Evolutionary conservation across 2,113 vertebrate species (phyloP).

Genomic region (Falco punctatus): DNA sequence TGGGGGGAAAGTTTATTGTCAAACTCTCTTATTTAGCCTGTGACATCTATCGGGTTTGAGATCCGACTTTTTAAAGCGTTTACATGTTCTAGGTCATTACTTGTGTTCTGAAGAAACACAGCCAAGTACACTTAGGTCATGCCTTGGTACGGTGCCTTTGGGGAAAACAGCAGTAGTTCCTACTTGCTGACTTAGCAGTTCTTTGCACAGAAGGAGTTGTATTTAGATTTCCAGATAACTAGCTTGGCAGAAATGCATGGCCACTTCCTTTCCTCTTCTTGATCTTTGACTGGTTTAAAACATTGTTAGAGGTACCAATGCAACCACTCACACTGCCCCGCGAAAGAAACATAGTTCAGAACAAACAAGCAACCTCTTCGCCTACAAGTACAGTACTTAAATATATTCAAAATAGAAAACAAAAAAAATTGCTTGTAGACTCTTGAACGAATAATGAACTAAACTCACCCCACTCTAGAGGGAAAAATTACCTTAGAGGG

Average conservation of each 20-base stretch:
- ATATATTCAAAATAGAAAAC: neutral
- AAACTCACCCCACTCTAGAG: neutral
- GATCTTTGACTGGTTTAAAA: neutral
- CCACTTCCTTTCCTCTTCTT: neutral
- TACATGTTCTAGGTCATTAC: neutral
- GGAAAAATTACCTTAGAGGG: neutral
- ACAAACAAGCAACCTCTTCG: neutral
- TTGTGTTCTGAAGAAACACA: neutral
- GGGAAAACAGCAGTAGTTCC: neutral
- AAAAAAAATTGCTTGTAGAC: neutral
- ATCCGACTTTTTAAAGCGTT: neutral
- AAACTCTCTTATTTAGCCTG: neutral
- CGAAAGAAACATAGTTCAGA: neutral
- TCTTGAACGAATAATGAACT: neutral
- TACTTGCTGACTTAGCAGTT: neutral
- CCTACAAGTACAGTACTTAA: neutral
- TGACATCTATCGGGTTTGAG: neutral
- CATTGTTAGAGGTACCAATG: neutral
- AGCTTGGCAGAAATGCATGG: neutral
- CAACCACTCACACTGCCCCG: neutral
- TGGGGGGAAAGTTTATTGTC: neutral
- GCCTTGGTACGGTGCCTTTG: fast-evolving
- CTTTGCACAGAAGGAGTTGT: neutral
- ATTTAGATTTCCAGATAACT: neutral
- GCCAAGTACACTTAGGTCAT: too few relatives aligned